A percentile compares a stretch with the other conserved stretches of the same genome.
Conservation (phyloP, 1,140 invertebrate species). For the Pemphigus obesinymphae region DNA sequence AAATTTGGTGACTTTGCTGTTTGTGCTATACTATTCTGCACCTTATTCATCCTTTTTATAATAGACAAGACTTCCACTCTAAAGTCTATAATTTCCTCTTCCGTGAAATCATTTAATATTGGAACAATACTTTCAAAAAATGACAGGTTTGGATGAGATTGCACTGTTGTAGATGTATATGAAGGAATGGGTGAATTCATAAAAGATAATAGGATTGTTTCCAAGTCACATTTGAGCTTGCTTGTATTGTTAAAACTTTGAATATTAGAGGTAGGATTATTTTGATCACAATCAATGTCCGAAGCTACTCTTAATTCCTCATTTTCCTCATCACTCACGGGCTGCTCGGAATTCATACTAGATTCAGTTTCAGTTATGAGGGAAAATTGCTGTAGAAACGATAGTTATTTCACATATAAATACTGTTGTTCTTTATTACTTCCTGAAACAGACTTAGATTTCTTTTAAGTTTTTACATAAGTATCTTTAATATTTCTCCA, state of each 20-base stretch:
- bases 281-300: neutral
- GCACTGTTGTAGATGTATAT: neutral
- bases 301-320: neutral
- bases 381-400: neutral
- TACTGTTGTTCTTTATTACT: neutral
- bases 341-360: neutral
- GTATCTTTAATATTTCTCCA: constrained; percentile 11
- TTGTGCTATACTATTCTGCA: neutral
- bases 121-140: neutral
- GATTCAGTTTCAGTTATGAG: constrained; percentile 2
- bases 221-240: neutral
- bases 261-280: neutral
- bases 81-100: constrained; percentile 2
- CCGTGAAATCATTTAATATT: constrained; percentile 4
- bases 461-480: neutral
- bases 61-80: neutral
- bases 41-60: neutral
- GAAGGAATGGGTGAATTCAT: neutral
- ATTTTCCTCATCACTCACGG: neutral
- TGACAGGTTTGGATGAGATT: neutral
- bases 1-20: neutral
- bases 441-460: neutral
- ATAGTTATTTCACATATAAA: neutral
- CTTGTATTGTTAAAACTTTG: neutral
- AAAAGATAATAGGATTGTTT: constrained; percentile 2